These are phyloP conservation scores for Bombus terrestris DNA, from an alignment of 1,140 invertebrate genomes.

Conservation along the genomic window DNA sequence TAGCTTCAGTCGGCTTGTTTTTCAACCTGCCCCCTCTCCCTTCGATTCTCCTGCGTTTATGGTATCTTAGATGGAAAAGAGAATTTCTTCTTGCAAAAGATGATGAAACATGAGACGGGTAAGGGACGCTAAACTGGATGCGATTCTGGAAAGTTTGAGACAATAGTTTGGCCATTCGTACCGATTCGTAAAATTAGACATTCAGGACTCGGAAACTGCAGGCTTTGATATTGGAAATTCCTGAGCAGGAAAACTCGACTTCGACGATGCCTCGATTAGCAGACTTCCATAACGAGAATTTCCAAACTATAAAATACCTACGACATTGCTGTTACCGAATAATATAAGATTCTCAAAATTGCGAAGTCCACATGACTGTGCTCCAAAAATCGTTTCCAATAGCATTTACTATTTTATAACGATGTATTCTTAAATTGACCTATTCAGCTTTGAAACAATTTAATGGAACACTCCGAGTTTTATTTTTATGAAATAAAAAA, in stretches of 20 bases:
- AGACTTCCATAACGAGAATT: background rate
- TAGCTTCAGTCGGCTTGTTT: background rate
- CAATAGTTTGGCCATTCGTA: background rate
- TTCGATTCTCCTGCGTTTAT: background rate
- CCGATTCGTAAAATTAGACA: background rate
- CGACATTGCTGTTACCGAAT: too few relatives aligned
- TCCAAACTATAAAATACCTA: too few relatives aligned
- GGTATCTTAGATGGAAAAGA: background rate
- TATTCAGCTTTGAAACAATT: background rate
- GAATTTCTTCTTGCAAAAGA: background rate
- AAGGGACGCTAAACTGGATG: background rate
- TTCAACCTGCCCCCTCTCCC: too few relatives aligned
- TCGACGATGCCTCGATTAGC: background rate
- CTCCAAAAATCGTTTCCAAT: too few relatives aligned
- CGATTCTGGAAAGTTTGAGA: background rate
- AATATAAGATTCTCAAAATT: too few relatives aligned
- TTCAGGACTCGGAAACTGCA: background rate
- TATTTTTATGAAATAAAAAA: background rate
- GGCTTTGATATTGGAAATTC: background rate
- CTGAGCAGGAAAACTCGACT: background rate
- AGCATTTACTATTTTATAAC: too few relatives aligned
- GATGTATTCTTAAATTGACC: too few relatives aligned
- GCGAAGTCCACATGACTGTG: too few relatives aligned
- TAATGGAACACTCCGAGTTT: background rate
- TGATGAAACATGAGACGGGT: background rate